Evolutionary conservation across 1,140 invertebrate genomes (phyloP), one percentile per base, ranked within the genome.

Genomic region (Drosophila truncata): DNA sequence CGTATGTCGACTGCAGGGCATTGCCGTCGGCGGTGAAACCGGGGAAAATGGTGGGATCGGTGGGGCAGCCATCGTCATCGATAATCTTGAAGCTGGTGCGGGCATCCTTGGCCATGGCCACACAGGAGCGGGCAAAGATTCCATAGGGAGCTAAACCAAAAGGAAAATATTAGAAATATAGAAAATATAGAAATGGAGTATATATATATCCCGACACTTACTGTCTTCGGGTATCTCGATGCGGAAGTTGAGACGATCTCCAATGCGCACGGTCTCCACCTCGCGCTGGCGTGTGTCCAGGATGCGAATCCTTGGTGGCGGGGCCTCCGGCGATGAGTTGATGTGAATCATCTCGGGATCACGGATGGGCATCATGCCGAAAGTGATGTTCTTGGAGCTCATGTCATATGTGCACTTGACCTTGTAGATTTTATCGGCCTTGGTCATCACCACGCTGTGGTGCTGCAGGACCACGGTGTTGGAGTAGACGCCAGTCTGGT

Each of bases 321-420:
- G 98, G 8, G 98, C 98, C 93, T 98, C 98, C 4, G 98, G 98
- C 16, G 98, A 97, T 14, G 97, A 98, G 29, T 98, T 98, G 84
- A 99, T 98, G 91, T 97, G 98, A 88, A 98, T 98, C 96, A 98
- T 98, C 92, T 98, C 97, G 44, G 97, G 97, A 93, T 98, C 97
- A 92, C 96, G 96, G 92, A 99, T 98, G 58, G 98, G 97, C 96
- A 98, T 98, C 97, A 98, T 98, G 93, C 98, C 98, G 93, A 98
- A 99, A 11, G 98, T 98, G 67, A 99, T 98, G 93, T 99, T 99
- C 94, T 98, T 97, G 2, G 97, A 98, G 57, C 97, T 97, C 96
- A 98, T 98, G 93, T 99, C 98, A 92, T 99, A 99, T 0, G 98
- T 99, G 91, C 98, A 99, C 90, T 98, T 98, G 37, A 99, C 97